Percentiles rank a stretch among this genome's conserved stretches.
phyloP scores from a whole-genome alignment of 2,797 vertebrate species.

The Sarcophilus harrisii region DNA sequence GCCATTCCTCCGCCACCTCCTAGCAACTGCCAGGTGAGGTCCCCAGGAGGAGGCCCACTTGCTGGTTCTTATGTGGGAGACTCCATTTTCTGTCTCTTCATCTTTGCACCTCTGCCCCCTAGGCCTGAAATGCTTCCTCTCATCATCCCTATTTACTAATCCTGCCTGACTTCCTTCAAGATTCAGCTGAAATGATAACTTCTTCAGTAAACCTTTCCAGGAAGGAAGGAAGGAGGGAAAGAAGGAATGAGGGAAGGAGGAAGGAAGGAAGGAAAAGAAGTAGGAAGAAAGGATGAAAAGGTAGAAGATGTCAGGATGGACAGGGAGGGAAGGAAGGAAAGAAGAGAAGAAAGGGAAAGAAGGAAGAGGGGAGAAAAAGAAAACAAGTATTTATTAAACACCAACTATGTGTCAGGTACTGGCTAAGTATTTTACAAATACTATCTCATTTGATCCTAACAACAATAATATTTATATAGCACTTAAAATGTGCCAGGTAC shows the following conservation, averaged over 20 bases:
- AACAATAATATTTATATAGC: no score
- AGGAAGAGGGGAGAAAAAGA: neutral
- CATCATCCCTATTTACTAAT: neutral
- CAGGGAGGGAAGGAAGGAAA: no score
- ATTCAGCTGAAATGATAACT: neutral
- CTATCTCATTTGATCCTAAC: neutral
- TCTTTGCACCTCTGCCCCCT: neutral
- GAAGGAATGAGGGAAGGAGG: no score
- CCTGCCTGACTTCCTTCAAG: neutral
- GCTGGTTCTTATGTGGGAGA: neutral
- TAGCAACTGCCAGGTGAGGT: neutral
- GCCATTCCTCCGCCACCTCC: neutral
- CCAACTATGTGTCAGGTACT: neutral
- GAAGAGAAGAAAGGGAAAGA: no score
- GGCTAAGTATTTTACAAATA: neutral
- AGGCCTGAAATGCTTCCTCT: neutral
- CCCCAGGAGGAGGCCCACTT: neutral
- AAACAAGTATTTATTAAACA: neutral
- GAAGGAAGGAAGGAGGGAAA: no score
- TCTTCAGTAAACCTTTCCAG: neutral
- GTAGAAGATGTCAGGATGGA: no score
- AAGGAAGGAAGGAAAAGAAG: no score
- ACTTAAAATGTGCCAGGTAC: no score
- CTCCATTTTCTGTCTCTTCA: neutral
- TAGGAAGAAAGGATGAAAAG: neutral